A percentile compares a stretch with the other conserved stretches of the same genome.
These are phyloP conservation scores for Yponomeuta malinellus DNA, from an alignment of 2,888 invertebrate genomes.

Conservation along the genomic window DNA sequence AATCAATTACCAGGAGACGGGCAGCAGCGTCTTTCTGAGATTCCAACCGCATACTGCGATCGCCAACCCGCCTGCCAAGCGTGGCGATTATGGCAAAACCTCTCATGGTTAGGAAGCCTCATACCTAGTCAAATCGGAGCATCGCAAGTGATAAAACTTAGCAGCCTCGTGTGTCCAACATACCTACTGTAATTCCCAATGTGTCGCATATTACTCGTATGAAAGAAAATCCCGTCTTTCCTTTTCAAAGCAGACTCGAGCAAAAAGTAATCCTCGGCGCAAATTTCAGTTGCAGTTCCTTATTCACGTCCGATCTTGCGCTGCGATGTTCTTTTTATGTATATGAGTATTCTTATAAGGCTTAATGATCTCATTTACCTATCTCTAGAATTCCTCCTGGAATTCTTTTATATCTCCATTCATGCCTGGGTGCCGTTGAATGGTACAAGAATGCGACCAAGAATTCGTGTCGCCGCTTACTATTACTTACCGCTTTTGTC, in stretches of 20 bases:
- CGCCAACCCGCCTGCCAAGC: too few relatives aligned
- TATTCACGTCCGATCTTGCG: background rate
- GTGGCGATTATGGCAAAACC: too few relatives aligned
- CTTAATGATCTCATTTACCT: constrained; percentile 12
- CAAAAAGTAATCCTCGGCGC: background rate
- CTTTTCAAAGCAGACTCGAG: background rate
- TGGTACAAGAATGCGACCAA: background rate
- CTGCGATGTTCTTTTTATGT: background rate
- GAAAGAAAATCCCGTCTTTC: too few relatives aligned
- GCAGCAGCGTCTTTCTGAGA: too few relatives aligned
- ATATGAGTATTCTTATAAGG: background rate
- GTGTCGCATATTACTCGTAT: too few relatives aligned
- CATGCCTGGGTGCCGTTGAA: background rate
- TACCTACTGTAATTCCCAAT: too few relatives aligned
- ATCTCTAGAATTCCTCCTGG: constrained; percentile 8
- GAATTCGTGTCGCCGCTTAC: background rate
- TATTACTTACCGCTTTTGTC: background rate
- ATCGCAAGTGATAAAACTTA: too few relatives aligned
- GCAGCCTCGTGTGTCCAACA: too few relatives aligned
- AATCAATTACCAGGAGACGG: too few relatives aligned
- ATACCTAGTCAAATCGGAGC: too few relatives aligned
- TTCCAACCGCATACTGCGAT: too few relatives aligned
- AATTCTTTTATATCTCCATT: background rate
- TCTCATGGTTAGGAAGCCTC: too few relatives aligned
- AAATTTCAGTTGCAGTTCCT: constrained; percentile 2